Percentiles rank a stretch among this genome's conserved stretches.
Conservation (phyloP, 2,797 vertebrate species). For the Parambassis ranga region DNA sequence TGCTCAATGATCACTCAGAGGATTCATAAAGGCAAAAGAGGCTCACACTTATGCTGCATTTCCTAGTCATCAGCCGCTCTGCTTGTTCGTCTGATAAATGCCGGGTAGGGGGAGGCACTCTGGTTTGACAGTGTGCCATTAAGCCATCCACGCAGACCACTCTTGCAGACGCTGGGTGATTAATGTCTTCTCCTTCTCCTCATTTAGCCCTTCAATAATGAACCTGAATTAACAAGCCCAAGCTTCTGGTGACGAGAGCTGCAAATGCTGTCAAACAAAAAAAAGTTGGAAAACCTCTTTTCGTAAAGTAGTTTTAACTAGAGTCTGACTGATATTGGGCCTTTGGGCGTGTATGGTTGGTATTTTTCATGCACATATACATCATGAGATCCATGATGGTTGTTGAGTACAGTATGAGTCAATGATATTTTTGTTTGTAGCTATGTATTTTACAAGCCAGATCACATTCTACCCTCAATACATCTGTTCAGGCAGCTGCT, state of each 20-base stretch:
- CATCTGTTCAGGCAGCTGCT: too few relatives aligned
- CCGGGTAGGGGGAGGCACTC: constrained; percentile 43
- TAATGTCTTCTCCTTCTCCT: constrained; percentile 55
- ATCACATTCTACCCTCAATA: too few relatives aligned
- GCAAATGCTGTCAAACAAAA: neutral
- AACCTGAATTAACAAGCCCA: constrained; percentile 57
- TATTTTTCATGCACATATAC: too few relatives aligned
- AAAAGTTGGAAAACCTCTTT: constrained; percentile 1
- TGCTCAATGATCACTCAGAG: constrained; percentile 67
- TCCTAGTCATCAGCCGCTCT: constrained; percentile 61
- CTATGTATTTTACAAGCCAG: too few relatives aligned
- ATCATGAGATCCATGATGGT: too few relatives aligned
- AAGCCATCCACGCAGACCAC: constrained; percentile 42
- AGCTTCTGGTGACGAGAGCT: constrained; percentile 22
- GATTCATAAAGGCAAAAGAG: constrained; percentile 66
- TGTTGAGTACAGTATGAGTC: too few relatives aligned
- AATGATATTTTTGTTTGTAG: too few relatives aligned
- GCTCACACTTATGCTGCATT: constrained; percentile 54
- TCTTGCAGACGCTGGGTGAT: constrained; percentile 56
- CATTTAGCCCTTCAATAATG: constrained; percentile 55
- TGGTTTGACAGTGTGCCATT: constrained; percentile 63
- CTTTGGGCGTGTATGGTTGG: too few relatives aligned
- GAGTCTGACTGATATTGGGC: too few relatives aligned
- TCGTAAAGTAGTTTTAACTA: neutral
- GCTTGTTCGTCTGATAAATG: constrained; percentile 65